Base-by-base conservation (phyloP, 2,888 invertebrate species). In the Harmothoe impar region DNA sequence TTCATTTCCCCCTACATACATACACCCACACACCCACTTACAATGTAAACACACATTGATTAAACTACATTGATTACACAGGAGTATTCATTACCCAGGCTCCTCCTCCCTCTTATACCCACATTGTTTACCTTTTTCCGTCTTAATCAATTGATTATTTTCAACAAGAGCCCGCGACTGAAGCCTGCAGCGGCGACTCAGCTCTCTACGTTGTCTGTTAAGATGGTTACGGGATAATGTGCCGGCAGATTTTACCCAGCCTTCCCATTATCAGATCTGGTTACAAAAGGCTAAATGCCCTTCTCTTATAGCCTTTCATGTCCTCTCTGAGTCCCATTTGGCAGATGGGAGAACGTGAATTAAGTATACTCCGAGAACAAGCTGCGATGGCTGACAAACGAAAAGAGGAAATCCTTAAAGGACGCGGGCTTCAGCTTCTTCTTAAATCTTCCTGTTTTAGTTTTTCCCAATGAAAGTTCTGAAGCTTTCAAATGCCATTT, bases 71-170 rank as follows among this genome's bases (percentile, higher is more conserved):
- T 84, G 84, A 84, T 84, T 43, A n/a, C 10, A 78, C 23, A 78
- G 35, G 78, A 35, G 31, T 23, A 72, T 72, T 72, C 72, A 72
- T 72, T 72, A 72, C 72, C 72, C 5, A 0, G 29, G 3, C 25
- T 33, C 35, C 84, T 20, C 33, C 62, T 12, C 17, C 78, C 78
- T 35, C 5, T 29, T 25, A 20, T 25, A 23, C 84, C 33, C 15
- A 84, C 7, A 12, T 33, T 84, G 43, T 84, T 84, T 84, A 84
- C 84, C 84, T 84, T 84, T 84, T 84, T 84, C 84, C 84, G 10
- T 33, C 84, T 84, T 84, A 84, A 84, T 84, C 84, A 84, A 84
- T 84, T 84, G 84, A 84, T 84, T 84, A 84, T 84, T 84, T 84
- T 35, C 84, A 84, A 29, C n/a, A 17, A 51, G 43, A 20, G 78